phyloP scores from a whole-genome alignment of 2,797 vertebrate species.

The Megalops cyprinoides region DNA sequence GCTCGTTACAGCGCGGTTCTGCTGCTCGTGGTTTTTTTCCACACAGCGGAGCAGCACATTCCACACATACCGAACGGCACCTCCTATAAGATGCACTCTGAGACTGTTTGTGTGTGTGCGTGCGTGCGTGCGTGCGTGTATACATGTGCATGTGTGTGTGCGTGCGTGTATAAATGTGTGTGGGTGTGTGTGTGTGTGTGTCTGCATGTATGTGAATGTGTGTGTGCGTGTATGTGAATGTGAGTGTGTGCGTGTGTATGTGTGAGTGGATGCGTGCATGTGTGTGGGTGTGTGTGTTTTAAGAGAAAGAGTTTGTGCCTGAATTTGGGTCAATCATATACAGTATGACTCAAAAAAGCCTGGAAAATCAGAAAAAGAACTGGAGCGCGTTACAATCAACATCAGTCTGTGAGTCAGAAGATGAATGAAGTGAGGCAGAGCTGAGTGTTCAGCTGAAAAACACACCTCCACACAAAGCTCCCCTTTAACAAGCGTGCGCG shows the following conservation, averaged over 20 bases:
- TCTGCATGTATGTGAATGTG: background rate
- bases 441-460: background rate
- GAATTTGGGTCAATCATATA: background rate
- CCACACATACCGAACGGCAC: background rate
- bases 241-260: constrained; percentile 44
- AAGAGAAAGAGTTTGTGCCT: background rate
- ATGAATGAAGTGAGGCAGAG: background rate
- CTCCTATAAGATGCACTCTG: background rate
- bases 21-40: background rate
- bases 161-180: constrained; percentile 29
- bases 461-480: background rate
- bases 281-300: background rate
- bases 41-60: background rate
- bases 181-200: constrained; percentile 23
- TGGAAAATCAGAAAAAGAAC: background rate
- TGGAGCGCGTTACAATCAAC: background rate
- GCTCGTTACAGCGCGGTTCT: background rate
- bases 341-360: background rate
- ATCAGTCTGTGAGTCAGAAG: background rate
- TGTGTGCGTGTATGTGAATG: background rate
- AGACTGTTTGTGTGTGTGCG: background rate
- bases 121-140: background rate
- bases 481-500: background rate
- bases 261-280: constrained; percentile 7
- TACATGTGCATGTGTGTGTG: background rate